Conservation (phyloP, 1,140 invertebrate species). For the Bicyclus anynana region DNA sequence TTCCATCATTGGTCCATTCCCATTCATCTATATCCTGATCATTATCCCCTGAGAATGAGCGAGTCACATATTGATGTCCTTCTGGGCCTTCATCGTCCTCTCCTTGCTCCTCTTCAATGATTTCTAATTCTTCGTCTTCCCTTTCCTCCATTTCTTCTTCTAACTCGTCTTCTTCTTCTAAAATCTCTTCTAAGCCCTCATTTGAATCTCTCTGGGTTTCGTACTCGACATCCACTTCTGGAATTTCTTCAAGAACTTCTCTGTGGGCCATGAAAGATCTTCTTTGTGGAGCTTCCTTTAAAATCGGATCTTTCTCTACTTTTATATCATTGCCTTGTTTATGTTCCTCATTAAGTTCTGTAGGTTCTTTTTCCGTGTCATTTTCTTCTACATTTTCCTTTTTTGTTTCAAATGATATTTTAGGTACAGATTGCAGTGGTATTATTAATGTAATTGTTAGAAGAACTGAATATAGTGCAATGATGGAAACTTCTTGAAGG, state of each 20-base stretch:
- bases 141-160: constrained; percentile 51
- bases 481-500: constrained; percentile 54
- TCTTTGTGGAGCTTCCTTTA: constrained; percentile 35
- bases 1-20: constrained; percentile 65
- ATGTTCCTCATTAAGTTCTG: constrained; percentile 7
- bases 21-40: constrained; percentile 67
- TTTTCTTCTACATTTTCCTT: constrained; percentile 28
- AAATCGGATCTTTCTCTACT: constrained; percentile 20
- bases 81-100: constrained; percentile 38
- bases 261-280: constrained; percentile 57
- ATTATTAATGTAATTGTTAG: constrained; percentile 82
- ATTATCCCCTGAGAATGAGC: constrained; percentile 41
- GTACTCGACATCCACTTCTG: constrained; percentile 63
- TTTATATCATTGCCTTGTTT: constrained; percentile 16
- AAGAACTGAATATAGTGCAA: constrained; percentile 77
- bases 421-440: constrained; percentile 83
- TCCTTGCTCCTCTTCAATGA: constrained; percentile 50
- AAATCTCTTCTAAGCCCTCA: constrained; percentile 63
- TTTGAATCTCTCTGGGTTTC: constrained; percentile 55
- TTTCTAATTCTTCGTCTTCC: constrained; percentile 51
- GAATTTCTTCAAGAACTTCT: constrained; percentile 66
- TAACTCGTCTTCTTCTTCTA: constrained; percentile 70
- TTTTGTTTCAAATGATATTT: constrained; percentile 54
- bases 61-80: constrained; percentile 41
- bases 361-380: constrained; percentile 16